A percentile compares a stretch with the other conserved stretches of the same genome.
phyloP scores from a whole-genome alignment of 2,797 vertebrate genomes.

The Spinus olivaceus region DNA sequence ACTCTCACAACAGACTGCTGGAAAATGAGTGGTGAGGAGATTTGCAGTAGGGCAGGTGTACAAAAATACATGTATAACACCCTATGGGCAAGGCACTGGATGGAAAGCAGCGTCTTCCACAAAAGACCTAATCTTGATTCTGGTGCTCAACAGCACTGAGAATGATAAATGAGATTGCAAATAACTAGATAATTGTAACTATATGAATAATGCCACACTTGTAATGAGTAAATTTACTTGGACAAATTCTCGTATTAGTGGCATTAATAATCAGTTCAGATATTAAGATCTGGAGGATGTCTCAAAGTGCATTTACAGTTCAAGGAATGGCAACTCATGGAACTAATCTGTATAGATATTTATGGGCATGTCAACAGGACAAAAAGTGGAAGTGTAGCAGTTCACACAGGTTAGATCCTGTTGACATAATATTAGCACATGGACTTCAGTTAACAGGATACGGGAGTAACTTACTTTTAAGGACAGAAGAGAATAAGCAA shows the following conservation, averaged over 20 bases:
- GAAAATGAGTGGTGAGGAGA: neutral
- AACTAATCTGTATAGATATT: neutral
- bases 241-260: neutral
- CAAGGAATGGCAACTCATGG: neutral
- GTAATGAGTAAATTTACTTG: neutral
- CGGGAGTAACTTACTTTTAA: neutral
- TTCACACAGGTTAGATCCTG: neutral
- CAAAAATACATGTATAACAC: neutral
- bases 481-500: neutral
- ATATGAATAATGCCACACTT: neutral
- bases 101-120: neutral
- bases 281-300: neutral
- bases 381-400: neutral
- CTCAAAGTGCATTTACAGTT: neutral
- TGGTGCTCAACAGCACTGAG: neutral
- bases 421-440: neutral
- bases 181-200: neutral
- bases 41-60: neutral
- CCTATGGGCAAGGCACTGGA: neutral
- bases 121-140: neutral
- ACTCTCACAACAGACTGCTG: constrained; percentile 11
- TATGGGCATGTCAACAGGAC: neutral
- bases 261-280: neutral
- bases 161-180: neutral
- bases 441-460: neutral